A percentile compares a stretch with the other conserved stretches of the same genome.
Evolutionary conservation across 2,113 vertebrate genomes (phyloP).

Genomic region (Gasterosteus aculeatus): DNA sequence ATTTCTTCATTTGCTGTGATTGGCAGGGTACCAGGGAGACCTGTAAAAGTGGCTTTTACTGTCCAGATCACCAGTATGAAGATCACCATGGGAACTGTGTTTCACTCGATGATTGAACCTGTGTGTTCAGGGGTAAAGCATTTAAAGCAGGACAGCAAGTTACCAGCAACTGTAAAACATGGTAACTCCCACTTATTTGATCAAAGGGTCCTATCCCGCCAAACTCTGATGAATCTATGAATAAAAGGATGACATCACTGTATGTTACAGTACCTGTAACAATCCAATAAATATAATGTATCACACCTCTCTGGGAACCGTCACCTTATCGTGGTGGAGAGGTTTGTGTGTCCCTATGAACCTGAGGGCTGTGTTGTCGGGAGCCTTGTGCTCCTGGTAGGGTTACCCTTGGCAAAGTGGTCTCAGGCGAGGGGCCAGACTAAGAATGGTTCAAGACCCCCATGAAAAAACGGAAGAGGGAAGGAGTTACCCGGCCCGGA

Average conservation of each 20-base stretch:
- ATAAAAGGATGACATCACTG: not conserved
- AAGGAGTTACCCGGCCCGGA: too few relatives aligned
- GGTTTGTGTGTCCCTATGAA: too few relatives aligned
- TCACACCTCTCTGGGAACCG: too few relatives aligned
- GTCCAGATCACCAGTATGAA: constrained; percentile 71
- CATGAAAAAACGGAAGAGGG: too few relatives aligned
- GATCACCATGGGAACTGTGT: constrained; percentile 77
- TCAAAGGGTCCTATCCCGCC: accelerated
- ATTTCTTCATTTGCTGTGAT: not conserved
- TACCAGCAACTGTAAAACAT: constrained; percentile 68
- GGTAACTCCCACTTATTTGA: constrained; percentile 50
- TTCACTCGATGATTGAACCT: constrained; percentile 71
- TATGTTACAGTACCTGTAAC: constrained; percentile 68
- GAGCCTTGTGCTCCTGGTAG: too few relatives aligned
- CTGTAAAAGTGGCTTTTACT: constrained; percentile 78
- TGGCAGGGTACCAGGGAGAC: constrained; percentile 41
- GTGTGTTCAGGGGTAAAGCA: constrained; percentile 66
- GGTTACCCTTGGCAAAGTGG: too few relatives aligned
- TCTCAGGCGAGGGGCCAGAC: too few relatives aligned
- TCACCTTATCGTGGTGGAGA: too few relatives aligned
- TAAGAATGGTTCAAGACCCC: too few relatives aligned
- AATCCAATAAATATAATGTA: too few relatives aligned
- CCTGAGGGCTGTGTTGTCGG: too few relatives aligned
- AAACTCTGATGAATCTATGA: not conserved
- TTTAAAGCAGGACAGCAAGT: constrained; percentile 68